phyloP scores from a whole-genome alignment of 1,140 invertebrate species.

The Zelostemma sp. region DNA sequence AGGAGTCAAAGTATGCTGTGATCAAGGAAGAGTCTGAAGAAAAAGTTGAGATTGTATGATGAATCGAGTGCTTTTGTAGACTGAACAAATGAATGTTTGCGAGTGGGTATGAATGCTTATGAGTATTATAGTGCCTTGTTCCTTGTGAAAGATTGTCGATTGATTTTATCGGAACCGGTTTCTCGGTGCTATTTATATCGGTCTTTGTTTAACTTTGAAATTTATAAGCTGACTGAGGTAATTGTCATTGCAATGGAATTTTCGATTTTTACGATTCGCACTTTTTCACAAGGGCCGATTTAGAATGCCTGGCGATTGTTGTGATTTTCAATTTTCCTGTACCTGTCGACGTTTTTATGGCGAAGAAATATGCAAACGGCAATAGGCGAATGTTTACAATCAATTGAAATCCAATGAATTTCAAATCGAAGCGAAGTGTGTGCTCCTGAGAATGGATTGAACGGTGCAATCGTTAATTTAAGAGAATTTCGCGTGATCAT shows the following conservation, averaged over 20 bases:
- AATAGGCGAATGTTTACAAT: too few species aligned
- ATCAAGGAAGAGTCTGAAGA: constrained; percentile 56
- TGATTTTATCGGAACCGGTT: constrained; percentile 10
- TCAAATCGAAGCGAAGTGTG: background rate
- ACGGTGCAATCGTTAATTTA: constrained; percentile 29
- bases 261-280: background rate
- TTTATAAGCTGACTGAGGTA: background rate
- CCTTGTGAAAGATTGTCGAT: constrained; percentile 4
- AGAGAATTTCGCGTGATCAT: background rate
- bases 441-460: constrained; percentile 14
- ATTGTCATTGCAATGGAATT: background rate
- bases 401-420: too few species aligned
- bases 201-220: too few species aligned
- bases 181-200: background rate
- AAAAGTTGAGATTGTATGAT: constrained; percentile 69
- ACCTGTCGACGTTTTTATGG: constrained; percentile 9
- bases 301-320: constrained; percentile 1
- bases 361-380: too few species aligned
- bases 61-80: background rate
- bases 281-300: constrained; percentile 9
- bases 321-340: constrained; percentile 3
- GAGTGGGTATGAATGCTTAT: constrained; percentile 10
- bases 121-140: background rate
- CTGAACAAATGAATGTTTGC: constrained; percentile 5
- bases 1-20: constrained; percentile 66